phyloP scores from a whole-genome alignment of 1,140 invertebrate species.

The Pseudoatta argentina region DNA sequence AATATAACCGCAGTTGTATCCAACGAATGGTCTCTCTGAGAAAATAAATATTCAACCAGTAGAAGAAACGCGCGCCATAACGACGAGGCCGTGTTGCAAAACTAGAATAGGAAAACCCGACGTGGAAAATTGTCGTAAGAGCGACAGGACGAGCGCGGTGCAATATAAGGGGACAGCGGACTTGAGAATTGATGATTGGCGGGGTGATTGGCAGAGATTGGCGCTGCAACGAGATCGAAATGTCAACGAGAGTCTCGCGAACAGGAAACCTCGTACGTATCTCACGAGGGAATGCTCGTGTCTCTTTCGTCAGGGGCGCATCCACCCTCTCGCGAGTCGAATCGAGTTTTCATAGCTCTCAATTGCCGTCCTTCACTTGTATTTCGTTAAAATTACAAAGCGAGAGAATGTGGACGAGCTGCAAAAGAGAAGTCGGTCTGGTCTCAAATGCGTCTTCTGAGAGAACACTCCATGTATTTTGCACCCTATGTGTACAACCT shows the following conservation, averaged over 20 bases:
- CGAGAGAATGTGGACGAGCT: not conserved
- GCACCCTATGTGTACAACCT: not conserved
- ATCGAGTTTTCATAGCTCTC: not conserved
- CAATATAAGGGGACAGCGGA: not conserved
- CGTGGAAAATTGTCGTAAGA: conserved; percentile 57
- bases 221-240: conserved; percentile 70
- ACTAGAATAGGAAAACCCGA: conserved; percentile 42
- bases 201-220: conserved; percentile 69
- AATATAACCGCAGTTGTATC: conserved; percentile 31
- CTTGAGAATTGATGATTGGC: conserved; percentile 63
- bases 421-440: not conserved
- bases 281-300: conserved; percentile 65
- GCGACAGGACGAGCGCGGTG: conserved; percentile 25
- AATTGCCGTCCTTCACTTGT: not conserved
- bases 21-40: conserved; percentile 5
- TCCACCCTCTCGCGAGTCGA: conserved; percentile 14
- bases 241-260: conserved; percentile 70
- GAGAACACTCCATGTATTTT: not conserved
- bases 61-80: conserved; percentile 38
- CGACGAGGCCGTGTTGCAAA: conserved; percentile 43
- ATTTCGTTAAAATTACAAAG: not conserved
- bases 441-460: not conserved
- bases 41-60: conserved; percentile 55
- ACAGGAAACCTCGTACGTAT: conserved; percentile 72
- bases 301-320: conserved; percentile 64